phyloP scores from a whole-genome alignment of 2,888 invertebrate genomes.

The Ophion costatus region DNA sequence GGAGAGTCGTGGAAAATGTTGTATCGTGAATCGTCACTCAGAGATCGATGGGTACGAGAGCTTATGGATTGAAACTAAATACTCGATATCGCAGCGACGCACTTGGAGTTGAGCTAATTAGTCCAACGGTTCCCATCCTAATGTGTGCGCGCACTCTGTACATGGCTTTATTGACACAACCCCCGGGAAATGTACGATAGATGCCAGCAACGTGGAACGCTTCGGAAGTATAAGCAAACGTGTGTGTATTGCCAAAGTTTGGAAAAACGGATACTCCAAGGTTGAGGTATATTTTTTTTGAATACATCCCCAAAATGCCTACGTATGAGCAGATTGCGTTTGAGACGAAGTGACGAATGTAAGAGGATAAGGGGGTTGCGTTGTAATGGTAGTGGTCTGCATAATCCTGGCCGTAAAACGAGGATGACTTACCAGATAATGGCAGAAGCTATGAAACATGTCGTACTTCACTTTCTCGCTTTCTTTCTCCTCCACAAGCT shows the following conservation, averaged over 20 bases:
- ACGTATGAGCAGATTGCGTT: background rate
- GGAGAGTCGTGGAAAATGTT: slow-evolving; percentile 25
- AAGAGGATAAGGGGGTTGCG: background rate
- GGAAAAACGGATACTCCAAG: background rate
- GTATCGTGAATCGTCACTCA: slow-evolving; percentile 15
- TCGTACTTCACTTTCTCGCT: background rate
- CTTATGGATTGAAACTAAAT: slow-evolving; percentile 55
- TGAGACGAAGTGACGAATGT: slow-evolving; percentile 12
- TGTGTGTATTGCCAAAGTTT: background rate
- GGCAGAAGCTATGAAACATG: slow-evolving; percentile 24
- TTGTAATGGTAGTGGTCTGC: slow-evolving; percentile 12
- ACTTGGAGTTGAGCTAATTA: slow-evolving; percentile 44
- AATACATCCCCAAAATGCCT: background rate
- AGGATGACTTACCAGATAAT: slow-evolving; percentile 24
- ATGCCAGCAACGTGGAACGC: background rate
- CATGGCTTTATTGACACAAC: background rate
- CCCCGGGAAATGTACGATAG: background rate
- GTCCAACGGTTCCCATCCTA: slow-evolving; percentile 8
- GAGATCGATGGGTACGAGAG: slow-evolving; percentile 43
- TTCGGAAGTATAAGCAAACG: background rate
- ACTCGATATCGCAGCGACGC: slow-evolving; percentile 46
- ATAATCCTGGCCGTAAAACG: slow-evolving; percentile 38
- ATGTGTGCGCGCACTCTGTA: background rate
- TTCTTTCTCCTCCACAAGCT: background rate
- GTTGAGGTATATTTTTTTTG: background rate